phyloP scores from a whole-genome alignment of 2,888 invertebrate species.

The Xestia ashworthii region DNA sequence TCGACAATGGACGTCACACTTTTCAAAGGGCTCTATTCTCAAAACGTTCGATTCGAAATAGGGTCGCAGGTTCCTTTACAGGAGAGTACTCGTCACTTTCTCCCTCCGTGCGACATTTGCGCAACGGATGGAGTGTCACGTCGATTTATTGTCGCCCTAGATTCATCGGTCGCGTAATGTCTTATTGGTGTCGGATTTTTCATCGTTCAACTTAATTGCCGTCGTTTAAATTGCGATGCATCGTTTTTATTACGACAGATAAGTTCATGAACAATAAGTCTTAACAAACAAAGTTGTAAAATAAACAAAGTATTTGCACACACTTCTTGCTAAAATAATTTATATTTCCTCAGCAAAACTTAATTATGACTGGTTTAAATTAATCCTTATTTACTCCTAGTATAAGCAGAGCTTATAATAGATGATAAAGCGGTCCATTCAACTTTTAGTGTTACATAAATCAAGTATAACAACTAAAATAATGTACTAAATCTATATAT shows the following conservation, averaged over 20 bases:
- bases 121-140: conserved; percentile 66
- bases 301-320: conserved; percentile 26
- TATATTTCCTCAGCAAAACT: conserved; percentile 14
- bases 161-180: conserved; percentile 62
- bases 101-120: conserved; percentile 66
- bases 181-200: conserved; percentile 64
- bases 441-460: conserved; percentile 18
- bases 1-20: conserved; percentile 47
- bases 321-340: conserved; percentile 7
- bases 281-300: conserved; percentile 31
- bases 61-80: conserved; percentile 65
- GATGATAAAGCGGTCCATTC: not conserved
- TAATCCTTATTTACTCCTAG: conserved; percentile 1
- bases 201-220: conserved; percentile 56
- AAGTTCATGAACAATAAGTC: conserved; percentile 34
- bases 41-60: conserved; percentile 44
- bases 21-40: conserved; percentile 60
- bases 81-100: conserved; percentile 71
- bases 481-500: conserved; percentile 25
- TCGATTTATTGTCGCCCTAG: conserved; percentile 66
- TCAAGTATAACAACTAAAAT: conserved; percentile 19
- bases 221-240: conserved; percentile 48
- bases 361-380: conserved; percentile 17
- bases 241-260: conserved; percentile 47
- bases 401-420: conserved; percentile 7